Percentiles rank a stretch among this genome's conserved stretches.
Conservation (phyloP, 1,140 invertebrate species). For the Yoshiicerus persimilis region DNA sequence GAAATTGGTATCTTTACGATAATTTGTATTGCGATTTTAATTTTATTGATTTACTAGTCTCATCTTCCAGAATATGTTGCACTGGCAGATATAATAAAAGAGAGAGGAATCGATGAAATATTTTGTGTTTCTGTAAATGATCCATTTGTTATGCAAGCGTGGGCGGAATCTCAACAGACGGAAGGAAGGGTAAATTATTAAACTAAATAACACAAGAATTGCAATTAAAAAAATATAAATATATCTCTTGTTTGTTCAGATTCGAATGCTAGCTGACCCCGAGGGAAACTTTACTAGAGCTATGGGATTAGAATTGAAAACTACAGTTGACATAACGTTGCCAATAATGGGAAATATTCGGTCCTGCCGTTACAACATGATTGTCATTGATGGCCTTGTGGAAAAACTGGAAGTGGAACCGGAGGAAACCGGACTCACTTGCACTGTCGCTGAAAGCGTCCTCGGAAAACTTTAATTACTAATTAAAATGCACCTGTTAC, state of each 20-base stretch:
- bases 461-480: conserved; percentile 51
- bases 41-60: conserved; percentile 61
- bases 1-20: background rate
- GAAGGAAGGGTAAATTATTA: conserved; percentile 69
- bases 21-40: background rate
- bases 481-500: no score
- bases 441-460: conserved; percentile 76
- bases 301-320: conserved; percentile 73
- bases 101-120: conserved; percentile 78
- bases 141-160: conserved; percentile 91
- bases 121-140: conserved; percentile 89
- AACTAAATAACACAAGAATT: background rate
- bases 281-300: conserved; percentile 73
- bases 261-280: conserved; percentile 88
- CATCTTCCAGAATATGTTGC: conserved; percentile 86
- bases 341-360: conserved; percentile 74
- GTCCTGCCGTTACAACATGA: conserved; percentile 85
- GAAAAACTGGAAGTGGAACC: conserved; percentile 84
- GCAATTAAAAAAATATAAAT: background rate
- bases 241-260: conserved; percentile 55
- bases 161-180: conserved; percentile 64
- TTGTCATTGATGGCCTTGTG: conserved; percentile 79
- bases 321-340: conserved; percentile 56
- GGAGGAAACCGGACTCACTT: conserved; percentile 86
- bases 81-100: conserved; percentile 72